Conservation (phyloP, 2,888 invertebrate genomes). For the Diogma glabrata region DNA sequence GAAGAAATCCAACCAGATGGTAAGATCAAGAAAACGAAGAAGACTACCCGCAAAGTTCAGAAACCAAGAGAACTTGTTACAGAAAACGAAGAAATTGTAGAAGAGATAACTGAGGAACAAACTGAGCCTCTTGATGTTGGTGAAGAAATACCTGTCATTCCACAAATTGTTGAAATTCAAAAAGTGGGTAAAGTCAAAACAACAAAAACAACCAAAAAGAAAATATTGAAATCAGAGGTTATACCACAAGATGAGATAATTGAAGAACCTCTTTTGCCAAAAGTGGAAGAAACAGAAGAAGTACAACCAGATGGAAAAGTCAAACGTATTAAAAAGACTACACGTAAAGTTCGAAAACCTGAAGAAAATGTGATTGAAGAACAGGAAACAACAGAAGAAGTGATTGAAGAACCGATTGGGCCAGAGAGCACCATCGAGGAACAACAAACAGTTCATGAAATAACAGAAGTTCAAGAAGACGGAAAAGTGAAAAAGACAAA, state of each 20-base stretch:
- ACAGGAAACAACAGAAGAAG: slow-evolving; percentile 27
- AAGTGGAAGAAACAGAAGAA: slow-evolving; percentile 14
- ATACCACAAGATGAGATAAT: slow-evolving; percentile 14
- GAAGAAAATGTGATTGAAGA: slow-evolving; percentile 25
- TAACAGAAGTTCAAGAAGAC: slow-evolving; percentile 18
- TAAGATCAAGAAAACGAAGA: slow-evolving; percentile 12
- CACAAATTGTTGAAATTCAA: slow-evolving; percentile 17
- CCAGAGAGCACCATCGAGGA: slow-evolving; percentile 19
- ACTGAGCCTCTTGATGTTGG: slow-evolving; percentile 25
- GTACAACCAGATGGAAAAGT: slow-evolving; percentile 16
- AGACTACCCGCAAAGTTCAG: slow-evolving; percentile 18
- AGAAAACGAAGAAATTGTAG: slow-evolving; percentile 15
- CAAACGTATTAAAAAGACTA: background rate
- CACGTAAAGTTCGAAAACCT: slow-evolving; percentile 1
- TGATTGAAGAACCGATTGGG: slow-evolving; percentile 30
- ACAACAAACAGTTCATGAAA: slow-evolving; percentile 7
- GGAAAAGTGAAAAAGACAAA: slow-evolving; percentile 10
- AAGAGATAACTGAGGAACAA: slow-evolving; percentile 19
- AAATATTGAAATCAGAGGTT: slow-evolving; percentile 15
- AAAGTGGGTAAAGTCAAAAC: slow-evolving; percentile 25
- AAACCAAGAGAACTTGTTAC: slow-evolving; percentile 20
- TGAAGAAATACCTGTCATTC: slow-evolving; percentile 20
- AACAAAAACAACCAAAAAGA: slow-evolving; percentile 25
- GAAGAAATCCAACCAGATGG: slow-evolving; percentile 18
- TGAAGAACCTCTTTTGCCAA: slow-evolving; percentile 3